Evolutionary conservation across 2,797 vertebrate genomes (phyloP), one percentile per base, ranked within the genome.

Genomic region (Acropternis orthonyx): DNA sequence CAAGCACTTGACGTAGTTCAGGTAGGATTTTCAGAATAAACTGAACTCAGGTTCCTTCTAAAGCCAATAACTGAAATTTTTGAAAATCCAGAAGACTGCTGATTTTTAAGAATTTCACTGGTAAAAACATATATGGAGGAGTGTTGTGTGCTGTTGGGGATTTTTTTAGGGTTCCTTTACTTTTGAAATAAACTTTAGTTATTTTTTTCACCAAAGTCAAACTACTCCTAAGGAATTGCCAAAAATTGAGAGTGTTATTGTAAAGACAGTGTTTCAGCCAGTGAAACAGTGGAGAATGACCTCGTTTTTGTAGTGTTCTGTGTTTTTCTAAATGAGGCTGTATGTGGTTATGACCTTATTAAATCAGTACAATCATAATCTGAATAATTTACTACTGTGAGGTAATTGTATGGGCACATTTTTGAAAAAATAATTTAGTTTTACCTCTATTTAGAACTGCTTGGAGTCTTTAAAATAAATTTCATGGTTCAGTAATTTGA

Each of bases 381-480:
- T 96, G 81, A 95, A 55, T 93, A 94, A 92, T 68, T 65, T 94
- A 68, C 48, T 76, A 55, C 51, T 81, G 32, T 52, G 44, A 96
- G 51, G 20, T 78, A 91, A 88, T 93, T 85, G 76, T 58, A 94
- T 76, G 67, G 66, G 44, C 72, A 76, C 27, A 30, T 82, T 92
- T 92, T 62, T 49, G 15, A 43, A 62, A 84, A 90, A 68, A 56
- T 3, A 46, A 41, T n/a, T n/a, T 61, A 4, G 12, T 87, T 88
- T 91, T 94, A 68, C 79, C 62, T 77, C n/a, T 44, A 26, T 48
- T 88, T 2, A 6, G 28, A 92, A 83, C 71, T 73, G 16, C 56
- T 88, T 84, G 61, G 54, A 92, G 46, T 94, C 76, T 75, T 94
- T 81, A 54, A 93, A 85, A 88, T 92, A 81, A 78, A 93, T 96